A percentile compares a stretch with the other conserved stretches of the same genome.
Conservation (phyloP, 2,797 vertebrate genomes). For the Takifugu rubripes region DNA sequence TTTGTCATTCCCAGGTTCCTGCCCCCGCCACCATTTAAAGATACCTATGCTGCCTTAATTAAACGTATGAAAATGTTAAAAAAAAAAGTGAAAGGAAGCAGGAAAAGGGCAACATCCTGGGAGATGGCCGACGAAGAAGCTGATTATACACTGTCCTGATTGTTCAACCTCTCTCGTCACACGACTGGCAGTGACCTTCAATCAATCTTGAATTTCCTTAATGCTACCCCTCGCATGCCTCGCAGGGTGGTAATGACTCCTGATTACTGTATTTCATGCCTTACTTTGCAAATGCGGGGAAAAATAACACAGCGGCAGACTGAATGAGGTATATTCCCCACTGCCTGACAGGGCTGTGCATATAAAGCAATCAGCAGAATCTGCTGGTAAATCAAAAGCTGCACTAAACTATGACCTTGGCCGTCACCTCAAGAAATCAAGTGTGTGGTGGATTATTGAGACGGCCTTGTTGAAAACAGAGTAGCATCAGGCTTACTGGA, state of each 20-base stretch:
- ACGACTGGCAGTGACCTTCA: slow-evolving; percentile 71
- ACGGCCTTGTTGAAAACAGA: slow-evolving; percentile 19
- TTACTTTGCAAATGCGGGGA: slow-evolving; percentile 57
- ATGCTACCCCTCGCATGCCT: slow-evolving; percentile 66
- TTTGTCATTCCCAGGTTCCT: slow-evolving; percentile 46
- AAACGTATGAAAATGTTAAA: slow-evolving; percentile 65
- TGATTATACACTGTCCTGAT: slow-evolving; percentile 76
- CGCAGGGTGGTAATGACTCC: slow-evolving; percentile 67
- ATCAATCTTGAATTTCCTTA: slow-evolving; percentile 76
- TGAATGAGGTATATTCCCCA: slow-evolving; percentile 60
- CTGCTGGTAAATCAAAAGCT: slow-evolving; percentile 41
- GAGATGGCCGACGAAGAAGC: slow-evolving; percentile 61
- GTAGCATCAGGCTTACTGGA: slow-evolving; percentile 11
- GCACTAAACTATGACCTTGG: slow-evolving; percentile 47
- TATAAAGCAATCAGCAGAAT: slow-evolving; percentile 57
- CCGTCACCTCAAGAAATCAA: slow-evolving; percentile 39
- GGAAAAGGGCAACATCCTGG: slow-evolving; percentile 67
- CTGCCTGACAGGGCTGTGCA: slow-evolving; percentile 36
- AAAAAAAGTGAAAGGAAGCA: slow-evolving; percentile 39
- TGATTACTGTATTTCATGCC: slow-evolving; percentile 72
- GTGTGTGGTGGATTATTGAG: slow-evolving; percentile 19
- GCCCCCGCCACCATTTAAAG: slow-evolving; percentile 53
- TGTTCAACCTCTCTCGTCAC: slow-evolving; percentile 62
- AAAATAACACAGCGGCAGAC: slow-evolving; percentile 49
- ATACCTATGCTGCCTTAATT: slow-evolving; percentile 62